Base-by-base conservation (phyloP, 2,888 invertebrate genomes). In the Noctuana brunneofusca region DNA sequence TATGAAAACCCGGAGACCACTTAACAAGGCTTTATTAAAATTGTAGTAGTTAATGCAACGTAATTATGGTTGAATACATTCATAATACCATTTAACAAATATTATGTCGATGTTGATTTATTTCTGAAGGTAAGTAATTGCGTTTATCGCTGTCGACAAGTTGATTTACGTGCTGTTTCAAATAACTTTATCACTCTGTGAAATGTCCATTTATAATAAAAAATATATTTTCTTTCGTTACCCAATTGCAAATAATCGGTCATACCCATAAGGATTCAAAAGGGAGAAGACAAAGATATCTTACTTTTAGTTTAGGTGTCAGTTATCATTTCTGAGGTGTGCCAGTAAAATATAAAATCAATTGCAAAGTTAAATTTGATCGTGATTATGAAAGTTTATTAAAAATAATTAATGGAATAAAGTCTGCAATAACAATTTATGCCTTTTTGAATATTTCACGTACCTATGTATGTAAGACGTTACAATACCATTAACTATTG, bases 11-110 rank as follows among this genome's bases (percentile, higher is more conserved):
- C 18, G 18, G 18, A 18, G 3, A 18, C 18, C 43, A 9, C 18
- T 43, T 43, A 16, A 18, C 43, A 43, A 20, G 20, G 18, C 18
- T 46, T 46, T 20, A 46, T 20, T 18, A 46, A 12, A 20, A 20
- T 18, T 46, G 8, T n/a, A 35, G 35, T 3, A 41, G 1, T 41
- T 16, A 41, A 16, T 41, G 41, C 16, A 41, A 8, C 41, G 41
- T 16, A 14, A 41, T 62, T 49, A 62, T 49, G 54, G 48, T 16
- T 35, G 30, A 62, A 62, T 62, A 38, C 24, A 62, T 55, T 62
- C 49, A 56, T 62, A 24, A 50, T 50, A 30, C 38, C 49, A 41
- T 63, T 56, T 56, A 63, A 56, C 55, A 62, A 63, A 56, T 63
- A 27, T 27, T 27, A 63, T 56, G 49, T 43, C 22, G 30, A 43